Evolutionary conservation across 2,888 invertebrate genomes (phyloP), one percentile per base, ranked within the genome.

Genomic region (Bembecia ichneumoniformis): DNA sequence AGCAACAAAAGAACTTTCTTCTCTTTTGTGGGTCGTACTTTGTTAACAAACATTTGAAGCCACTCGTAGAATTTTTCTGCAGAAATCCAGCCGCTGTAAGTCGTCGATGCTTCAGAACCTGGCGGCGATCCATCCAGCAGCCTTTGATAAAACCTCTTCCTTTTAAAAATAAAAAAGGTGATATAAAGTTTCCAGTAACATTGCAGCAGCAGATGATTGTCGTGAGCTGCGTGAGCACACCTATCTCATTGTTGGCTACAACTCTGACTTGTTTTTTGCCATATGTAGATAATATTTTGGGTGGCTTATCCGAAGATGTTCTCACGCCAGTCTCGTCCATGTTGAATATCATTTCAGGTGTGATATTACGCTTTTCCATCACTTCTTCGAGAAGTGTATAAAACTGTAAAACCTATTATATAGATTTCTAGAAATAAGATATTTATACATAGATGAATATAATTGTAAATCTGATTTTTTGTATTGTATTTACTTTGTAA

Each of bases 1-100:
- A 52, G 14, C 9, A 52, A 9, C 3, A 54, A 47, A 10, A 52
- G 20, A 3, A 35, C 47, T 10, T 35, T 35, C 4, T 35, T 4
- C 5, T 35, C 10, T 35, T 35, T 10, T 7, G 35, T 35, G 10
- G 35, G 35, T 7, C 35, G 35, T 10, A 35, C 10, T 35, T 35
- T 35, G 4, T 35, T 4, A 4, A 35, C 35, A 10, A 35, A 35
- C 4, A 35, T 35, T 35, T 35, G 35, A 4, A 35, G 35, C 35
- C 35, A 35, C 5, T 35, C 35, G 4, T 34, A 43, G 43, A 43
- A 48, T n/a, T 48, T 48, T 4, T 16, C 28, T 13, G 43, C 43
- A 13, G 20, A 16, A 17, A 17, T n/a, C 35, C 17, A 17, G 3
- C 17, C 20, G n/a, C 17, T 46, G n/a, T 43, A 7, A 43, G 46